These are phyloP conservation scores for Nephrotoma flavescens DNA, from an alignment of 2,888 invertebrate genomes.

Conservation along the genomic window DNA sequence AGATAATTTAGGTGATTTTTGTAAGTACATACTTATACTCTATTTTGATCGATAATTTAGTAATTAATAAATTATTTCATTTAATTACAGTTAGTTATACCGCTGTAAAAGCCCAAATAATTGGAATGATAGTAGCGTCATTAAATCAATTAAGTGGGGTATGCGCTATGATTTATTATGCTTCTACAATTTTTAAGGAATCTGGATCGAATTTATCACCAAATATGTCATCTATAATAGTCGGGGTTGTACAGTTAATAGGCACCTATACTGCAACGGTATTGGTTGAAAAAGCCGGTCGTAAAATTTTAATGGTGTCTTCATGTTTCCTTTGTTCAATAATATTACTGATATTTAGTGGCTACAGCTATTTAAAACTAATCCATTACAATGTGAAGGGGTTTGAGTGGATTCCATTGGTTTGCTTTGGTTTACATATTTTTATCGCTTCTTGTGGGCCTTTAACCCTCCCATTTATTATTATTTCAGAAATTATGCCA, in stretches of 20 bases:
- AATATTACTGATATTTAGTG: constrained; percentile 5
- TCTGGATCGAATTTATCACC: constrained; percentile 26
- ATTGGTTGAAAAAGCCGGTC: constrained; percentile 26
- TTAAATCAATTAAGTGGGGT: constrained; percentile 27
- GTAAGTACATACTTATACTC: background rate
- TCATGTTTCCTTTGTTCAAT: constrained; percentile 9
- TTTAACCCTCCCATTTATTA: constrained; percentile 10
- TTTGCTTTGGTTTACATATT: constrained; percentile 9
- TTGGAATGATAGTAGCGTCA: constrained; percentile 22
- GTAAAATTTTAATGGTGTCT: constrained; percentile 18
- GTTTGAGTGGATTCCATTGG: constrained; percentile 10
- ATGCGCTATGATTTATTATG: constrained; percentile 28
- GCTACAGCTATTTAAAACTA: constrained; percentile 3
- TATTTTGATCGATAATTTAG: too few relatives aligned
- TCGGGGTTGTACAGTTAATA: constrained; percentile 26
- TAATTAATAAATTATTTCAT: background rate
- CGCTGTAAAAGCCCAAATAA: constrained; percentile 16
- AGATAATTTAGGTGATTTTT: background rate
- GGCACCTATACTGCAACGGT: constrained; percentile 25
- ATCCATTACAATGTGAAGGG: background rate
- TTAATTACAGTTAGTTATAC: background rate
- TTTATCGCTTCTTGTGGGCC: constrained; percentile 10
- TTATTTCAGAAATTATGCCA: constrained; percentile 11
- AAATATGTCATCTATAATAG: constrained; percentile 24
- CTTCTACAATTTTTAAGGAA: constrained; percentile 25